These are phyloP conservation scores for Poeciliopsis paucimaculata DNA, from an alignment of 2,797 vertebrate genomes.

Conservation along the genomic window DNA sequence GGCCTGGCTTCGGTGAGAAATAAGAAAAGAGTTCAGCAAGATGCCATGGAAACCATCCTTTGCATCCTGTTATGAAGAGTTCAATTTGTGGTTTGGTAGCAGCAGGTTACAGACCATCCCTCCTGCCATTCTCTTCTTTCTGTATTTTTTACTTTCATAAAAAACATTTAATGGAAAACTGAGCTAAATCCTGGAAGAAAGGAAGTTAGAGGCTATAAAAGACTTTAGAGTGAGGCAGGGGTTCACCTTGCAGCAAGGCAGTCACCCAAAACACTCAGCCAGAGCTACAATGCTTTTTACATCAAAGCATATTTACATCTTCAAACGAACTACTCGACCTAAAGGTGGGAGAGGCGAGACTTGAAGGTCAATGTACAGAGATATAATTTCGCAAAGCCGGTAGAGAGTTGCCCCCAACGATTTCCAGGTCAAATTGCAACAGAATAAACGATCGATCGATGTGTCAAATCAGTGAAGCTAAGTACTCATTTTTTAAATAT, in stretches of 20 bases:
- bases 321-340: neutral
- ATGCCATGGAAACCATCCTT: neutral
- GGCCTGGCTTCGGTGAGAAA: slow-evolving; percentile 85
- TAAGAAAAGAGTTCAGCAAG: neutral
- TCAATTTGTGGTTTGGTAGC: slow-evolving; percentile 1
- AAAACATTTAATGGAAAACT: neutral
- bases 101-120: slow-evolving; percentile 7
- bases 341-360: neutral
- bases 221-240: neutral
- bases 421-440: neutral
- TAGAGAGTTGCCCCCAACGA: neutral
- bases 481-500: neutral
- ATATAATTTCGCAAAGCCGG: neutral
- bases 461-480: neutral
- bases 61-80: neutral
- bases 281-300: neutral
- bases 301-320: neutral
- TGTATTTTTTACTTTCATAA: slow-evolving; percentile 17
- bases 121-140: neutral
- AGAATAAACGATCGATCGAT: neutral
- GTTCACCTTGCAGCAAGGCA: neutral
- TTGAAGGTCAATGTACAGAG: neutral
- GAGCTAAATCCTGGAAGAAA: neutral
- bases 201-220: neutral
- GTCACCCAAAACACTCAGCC: neutral